phyloP scores from a whole-genome alignment of 2,113 vertebrate species.

The Cyprinus carpio region DNA sequence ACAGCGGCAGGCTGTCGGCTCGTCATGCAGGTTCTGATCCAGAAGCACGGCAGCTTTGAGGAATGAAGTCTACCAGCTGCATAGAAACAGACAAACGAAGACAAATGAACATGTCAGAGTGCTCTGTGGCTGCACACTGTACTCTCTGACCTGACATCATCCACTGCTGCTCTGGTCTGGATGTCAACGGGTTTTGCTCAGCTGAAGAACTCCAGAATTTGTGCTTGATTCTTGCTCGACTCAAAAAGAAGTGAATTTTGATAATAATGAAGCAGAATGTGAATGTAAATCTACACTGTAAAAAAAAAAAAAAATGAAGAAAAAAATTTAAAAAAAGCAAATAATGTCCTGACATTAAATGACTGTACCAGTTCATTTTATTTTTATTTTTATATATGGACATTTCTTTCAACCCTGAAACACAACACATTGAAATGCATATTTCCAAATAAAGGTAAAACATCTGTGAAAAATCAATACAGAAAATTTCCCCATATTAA shows the following conservation, averaged over 20 bases:
- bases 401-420: background rate
- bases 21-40: conserved; percentile 17
- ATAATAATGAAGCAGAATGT: conserved; percentile 48
- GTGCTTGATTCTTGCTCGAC: background rate
- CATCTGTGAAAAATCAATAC: too few species aligned
- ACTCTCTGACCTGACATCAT: background rate
- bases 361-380: background rate
- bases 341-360: background rate
- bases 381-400: background rate
- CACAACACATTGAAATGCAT: background rate
- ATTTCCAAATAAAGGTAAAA: too few species aligned
- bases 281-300: conserved; percentile 35
- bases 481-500: background rate
- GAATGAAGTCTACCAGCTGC: conserved; percentile 17
- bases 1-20: conserved; percentile 58
- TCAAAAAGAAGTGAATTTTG: conserved; percentile 24
- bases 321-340: background rate
- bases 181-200: background rate
- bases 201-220: background rate
- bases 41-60: conserved; percentile 1
- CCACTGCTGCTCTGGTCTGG: background rate
- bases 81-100: conserved; percentile 4
- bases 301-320: background rate
- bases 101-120: conserved; percentile 11
- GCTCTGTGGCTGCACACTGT: background rate